A percentile compares a stretch with the other conserved stretches of the same genome.
Evolutionary conservation across 2,888 invertebrate genomes (phyloP).

Genomic region (Andrena trimmerana): DNA sequence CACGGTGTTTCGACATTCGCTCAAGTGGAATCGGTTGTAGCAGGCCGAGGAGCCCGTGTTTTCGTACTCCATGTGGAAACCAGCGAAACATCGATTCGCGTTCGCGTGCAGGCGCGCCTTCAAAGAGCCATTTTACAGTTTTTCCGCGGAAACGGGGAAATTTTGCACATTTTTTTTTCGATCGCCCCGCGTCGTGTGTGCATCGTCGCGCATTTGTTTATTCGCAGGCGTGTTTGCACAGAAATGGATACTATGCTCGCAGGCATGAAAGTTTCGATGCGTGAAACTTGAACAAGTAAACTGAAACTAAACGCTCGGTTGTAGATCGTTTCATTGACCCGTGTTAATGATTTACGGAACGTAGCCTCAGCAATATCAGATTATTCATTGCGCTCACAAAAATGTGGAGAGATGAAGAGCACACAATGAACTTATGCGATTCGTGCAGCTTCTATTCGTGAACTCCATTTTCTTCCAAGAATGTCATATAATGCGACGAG

Average conservation of each 20-base stretch:
- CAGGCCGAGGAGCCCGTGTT: conserved; percentile 63
- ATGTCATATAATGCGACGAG: not conserved
- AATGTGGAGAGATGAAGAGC: no score
- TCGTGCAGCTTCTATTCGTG: not conserved
- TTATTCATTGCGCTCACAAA: no score
- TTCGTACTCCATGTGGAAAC: conserved; percentile 58
- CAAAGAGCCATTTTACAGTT: conserved; percentile 38
- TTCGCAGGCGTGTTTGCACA: not conserved
- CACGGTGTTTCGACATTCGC: conserved; percentile 58
- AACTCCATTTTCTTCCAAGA: no score
- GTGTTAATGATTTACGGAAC: no score
- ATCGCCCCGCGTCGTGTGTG: not conserved
- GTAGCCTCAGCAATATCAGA: no score
- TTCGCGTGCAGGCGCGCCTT: conserved; percentile 32
- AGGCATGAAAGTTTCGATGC: not conserved
- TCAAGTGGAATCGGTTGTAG: conserved; percentile 67
- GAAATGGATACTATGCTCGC: conserved; percentile 3
- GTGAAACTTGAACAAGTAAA: no score
- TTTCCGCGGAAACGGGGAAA: not conserved
- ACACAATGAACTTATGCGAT: no score
- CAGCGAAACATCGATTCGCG: conserved; percentile 35
- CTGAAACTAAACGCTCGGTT: no score
- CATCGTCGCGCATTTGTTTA: conserved; percentile 15
- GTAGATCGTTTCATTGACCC: no score
- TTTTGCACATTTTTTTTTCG: conserved; percentile 30